phyloP scores from a whole-genome alignment of 2,797 vertebrate genomes.

The Micrastur ruficollis region DNA sequence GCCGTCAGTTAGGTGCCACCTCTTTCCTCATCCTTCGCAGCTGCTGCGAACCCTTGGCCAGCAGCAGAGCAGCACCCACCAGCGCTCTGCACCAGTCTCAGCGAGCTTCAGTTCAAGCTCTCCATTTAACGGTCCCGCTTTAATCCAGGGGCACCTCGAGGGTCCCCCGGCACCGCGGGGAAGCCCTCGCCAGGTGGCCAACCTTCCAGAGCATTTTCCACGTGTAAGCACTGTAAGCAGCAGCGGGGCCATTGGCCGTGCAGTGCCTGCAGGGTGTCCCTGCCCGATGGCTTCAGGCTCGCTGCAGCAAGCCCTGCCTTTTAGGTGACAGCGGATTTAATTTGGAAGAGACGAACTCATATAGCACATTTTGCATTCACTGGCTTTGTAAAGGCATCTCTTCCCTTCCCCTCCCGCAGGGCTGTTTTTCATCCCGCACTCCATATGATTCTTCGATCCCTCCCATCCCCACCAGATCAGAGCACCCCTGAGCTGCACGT shows the following conservation, averaged over 20 bases:
- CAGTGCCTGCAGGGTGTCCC: neutral
- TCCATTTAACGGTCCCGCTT: fast-evolving
- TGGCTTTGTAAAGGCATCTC: neutral
- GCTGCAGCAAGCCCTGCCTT: neutral
- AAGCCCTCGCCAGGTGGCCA: neutral
- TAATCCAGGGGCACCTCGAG: neutral
- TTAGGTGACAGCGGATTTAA: neutral
- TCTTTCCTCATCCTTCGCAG: neutral
- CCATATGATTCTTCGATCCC: neutral
- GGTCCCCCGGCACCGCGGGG: neutral
- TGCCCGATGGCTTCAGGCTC: neutral
- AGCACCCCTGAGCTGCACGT: neutral
- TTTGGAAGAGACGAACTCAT: neutral
- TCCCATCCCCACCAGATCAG: neutral
- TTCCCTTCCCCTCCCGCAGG: neutral
- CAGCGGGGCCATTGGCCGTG: fast-evolving
- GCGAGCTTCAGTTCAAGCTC: neutral
- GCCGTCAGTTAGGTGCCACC: neutral
- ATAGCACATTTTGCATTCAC: neutral
- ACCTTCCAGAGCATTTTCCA: neutral
- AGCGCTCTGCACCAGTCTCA: fast-evolving
- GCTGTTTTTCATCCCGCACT: neutral
- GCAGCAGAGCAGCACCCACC: neutral
- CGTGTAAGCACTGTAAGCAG: fast-evolving
- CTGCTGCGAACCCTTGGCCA: fast-evolving